Base-by-base conservation (phyloP, 2,113 vertebrate species). In the Orycteropus afer region DNA sequence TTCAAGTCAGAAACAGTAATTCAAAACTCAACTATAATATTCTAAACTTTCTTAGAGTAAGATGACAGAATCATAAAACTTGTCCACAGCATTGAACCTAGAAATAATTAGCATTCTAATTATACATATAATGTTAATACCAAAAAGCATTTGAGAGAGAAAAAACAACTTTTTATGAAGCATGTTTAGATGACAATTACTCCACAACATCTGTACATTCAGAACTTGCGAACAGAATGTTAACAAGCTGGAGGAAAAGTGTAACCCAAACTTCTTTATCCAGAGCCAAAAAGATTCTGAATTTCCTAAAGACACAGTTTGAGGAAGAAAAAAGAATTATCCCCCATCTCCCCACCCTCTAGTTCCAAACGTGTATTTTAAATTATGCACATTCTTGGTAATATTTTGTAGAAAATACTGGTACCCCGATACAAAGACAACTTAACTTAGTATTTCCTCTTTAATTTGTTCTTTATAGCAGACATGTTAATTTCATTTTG, bases 401-500 rank as follows among this genome's bases (percentile, higher is more conserved):
- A 91, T 25, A 90, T 79, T 96, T 93, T 86, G 90, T 51, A 84
- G 59, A 95, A 90, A 95, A 94, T 34, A 94, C 20, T 71, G 91
- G 74, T 95, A 34, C 25, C 53, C 45, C 95, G n/a, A 49, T 67
- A 65, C 32, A 95, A 13, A 0, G 73, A 37, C 0, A 90, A 32
- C 74, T 77, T 63, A 84, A 90, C 11, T 42, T 88, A 97, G 0
- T 47, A 25, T 87, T 98, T 98, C 34, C 57, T 98, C 67, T 97
- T 98, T 42, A 45, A 95, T 90, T 88, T 96, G 37, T 73, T 95
- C 97, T 98, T 98, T 79, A 74, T 47, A 1, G 96, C 22, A 0
- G 95, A 88, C 22, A 98, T 81, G 37, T 81, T 97, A 5, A 95
- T 97, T 91, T 98, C 97, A 1, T 94, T 92, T 91, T 97, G 97